phyloP scores from a whole-genome alignment of 2,113 vertebrate species.

The Hyla sarda region DNA sequence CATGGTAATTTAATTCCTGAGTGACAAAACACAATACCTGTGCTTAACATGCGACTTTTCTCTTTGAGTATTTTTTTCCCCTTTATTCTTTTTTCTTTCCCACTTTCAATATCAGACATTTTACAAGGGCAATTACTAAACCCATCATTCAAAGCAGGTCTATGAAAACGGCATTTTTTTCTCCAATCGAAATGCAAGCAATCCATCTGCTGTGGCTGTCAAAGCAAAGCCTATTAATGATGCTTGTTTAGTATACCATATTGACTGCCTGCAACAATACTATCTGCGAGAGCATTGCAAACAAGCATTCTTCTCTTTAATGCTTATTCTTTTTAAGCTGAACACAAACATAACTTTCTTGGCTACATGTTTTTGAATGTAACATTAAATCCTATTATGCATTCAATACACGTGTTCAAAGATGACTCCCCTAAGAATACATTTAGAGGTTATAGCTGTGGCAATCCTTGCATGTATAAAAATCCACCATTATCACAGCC shows the following conservation, averaged over 20 bases:
- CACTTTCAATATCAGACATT: slow-evolving; percentile 65
- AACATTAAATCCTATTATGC: background rate
- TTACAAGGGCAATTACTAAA: slow-evolving; percentile 72
- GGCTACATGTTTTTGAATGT: slow-evolving; percentile 1
- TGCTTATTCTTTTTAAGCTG: slow-evolving; percentile 12
- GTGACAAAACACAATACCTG: slow-evolving; percentile 54
- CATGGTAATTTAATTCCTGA: slow-evolving; percentile 32
- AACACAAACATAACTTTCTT: background rate
- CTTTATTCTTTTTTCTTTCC: slow-evolving; percentile 44
- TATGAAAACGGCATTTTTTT: slow-evolving; percentile 71
- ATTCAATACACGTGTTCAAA: background rate
- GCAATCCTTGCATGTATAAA: background rate
- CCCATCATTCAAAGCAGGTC: slow-evolving; percentile 71
- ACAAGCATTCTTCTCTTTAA: slow-evolving; percentile 36
- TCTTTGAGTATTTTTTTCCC: background rate
- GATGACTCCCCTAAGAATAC: background rate
- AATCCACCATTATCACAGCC: no score
- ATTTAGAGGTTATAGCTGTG: background rate
- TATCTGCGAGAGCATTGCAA: slow-evolving; percentile 65
- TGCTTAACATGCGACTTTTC: slow-evolving; percentile 43
- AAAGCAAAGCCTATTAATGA: slow-evolving; percentile 65
- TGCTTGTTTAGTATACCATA: slow-evolving; percentile 62
- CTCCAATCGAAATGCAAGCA: slow-evolving; percentile 70
- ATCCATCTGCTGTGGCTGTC: slow-evolving; percentile 70
- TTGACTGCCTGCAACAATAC: slow-evolving; percentile 61